phyloP scores from a whole-genome alignment of 2,797 vertebrate species.

The Lycodopsis pacificus region DNA sequence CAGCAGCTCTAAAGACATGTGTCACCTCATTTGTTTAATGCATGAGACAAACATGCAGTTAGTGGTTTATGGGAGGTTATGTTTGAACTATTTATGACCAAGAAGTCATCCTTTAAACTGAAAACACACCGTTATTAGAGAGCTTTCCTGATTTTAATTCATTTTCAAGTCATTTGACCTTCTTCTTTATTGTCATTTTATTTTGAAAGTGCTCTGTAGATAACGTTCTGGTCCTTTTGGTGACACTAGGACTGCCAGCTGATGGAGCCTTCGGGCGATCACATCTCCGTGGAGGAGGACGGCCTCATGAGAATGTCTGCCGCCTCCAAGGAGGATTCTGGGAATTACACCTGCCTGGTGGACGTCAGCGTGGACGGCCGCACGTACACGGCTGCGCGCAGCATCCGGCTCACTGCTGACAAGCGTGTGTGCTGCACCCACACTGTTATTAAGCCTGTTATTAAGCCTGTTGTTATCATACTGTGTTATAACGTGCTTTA shows the following conservation, averaged over 20 bases:
- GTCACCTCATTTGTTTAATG: too few species aligned
- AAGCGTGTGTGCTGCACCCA: constrained; percentile 22
- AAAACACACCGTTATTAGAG: too few species aligned
- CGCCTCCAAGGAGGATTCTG: constrained; percentile 43
- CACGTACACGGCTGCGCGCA: constrained; percentile 66
- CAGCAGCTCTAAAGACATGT: too few species aligned
- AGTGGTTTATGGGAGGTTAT: too few species aligned
- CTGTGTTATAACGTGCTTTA: background rate
- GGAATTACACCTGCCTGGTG: constrained; percentile 77
- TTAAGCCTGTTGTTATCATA: background rate
- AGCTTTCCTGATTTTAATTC: too few species aligned
- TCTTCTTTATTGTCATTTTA: background rate
- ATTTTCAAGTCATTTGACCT: too few species aligned
- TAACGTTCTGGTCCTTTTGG: background rate
- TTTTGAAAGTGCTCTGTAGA: background rate
- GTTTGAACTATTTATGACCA: too few species aligned
- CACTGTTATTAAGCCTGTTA: background rate
- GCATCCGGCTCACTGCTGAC: constrained; percentile 52
- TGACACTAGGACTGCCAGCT: constrained; percentile 56
- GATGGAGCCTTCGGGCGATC: background rate
- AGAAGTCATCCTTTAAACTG: too few species aligned
- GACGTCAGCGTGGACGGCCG: constrained; percentile 53
- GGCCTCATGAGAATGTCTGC: constrained; percentile 28
- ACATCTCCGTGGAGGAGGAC: accelerated
- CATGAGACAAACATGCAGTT: too few species aligned